A percentile compares a stretch with the other conserved stretches of the same genome.
phyloP scores from a whole-genome alignment of 1,140 invertebrate species.

The Maniola jurtina region DNA sequence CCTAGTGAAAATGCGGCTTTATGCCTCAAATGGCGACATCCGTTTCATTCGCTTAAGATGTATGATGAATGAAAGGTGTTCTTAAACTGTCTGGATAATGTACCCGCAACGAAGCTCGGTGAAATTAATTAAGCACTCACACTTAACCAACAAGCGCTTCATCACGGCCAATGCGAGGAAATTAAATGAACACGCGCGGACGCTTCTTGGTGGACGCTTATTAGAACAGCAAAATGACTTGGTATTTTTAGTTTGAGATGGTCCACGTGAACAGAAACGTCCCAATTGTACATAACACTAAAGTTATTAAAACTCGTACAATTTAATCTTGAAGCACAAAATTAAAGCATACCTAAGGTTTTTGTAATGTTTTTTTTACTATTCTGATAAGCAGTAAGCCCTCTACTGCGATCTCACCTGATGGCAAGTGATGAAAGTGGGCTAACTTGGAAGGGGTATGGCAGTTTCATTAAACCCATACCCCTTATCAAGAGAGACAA shows the following conservation, averaged over 20 bases:
- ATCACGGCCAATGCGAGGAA: conserved; percentile 55
- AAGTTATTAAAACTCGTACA: too few species aligned
- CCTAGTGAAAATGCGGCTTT: too few species aligned
- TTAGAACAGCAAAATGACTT: background rate
- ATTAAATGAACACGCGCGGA: conserved; percentile 59
- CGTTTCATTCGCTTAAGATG: background rate
- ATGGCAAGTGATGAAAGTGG: too few species aligned
- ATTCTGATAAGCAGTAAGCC: too few species aligned
- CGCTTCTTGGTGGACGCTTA: conserved; percentile 35
- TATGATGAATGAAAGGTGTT: conserved; percentile 29
- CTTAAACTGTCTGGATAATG: conserved; percentile 46
- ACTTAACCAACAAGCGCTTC: conserved; percentile 55
- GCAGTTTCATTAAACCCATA: too few species aligned
- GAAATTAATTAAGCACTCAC: conserved; percentile 63
- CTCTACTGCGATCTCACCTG: too few species aligned
- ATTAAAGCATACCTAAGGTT: too few species aligned
- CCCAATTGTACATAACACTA: too few species aligned
- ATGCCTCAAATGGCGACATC: too few species aligned
- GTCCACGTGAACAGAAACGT: too few species aligned
- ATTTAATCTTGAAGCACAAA: background rate
- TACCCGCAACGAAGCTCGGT: conserved; percentile 43
- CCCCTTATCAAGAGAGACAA: too few species aligned
- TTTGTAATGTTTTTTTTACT: background rate
- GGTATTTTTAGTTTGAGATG: background rate
- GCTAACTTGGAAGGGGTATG: too few species aligned